Base-by-base conservation (phyloP, 2,888 invertebrate genomes). In the Drepanosiphum platanoidis region DNA sequence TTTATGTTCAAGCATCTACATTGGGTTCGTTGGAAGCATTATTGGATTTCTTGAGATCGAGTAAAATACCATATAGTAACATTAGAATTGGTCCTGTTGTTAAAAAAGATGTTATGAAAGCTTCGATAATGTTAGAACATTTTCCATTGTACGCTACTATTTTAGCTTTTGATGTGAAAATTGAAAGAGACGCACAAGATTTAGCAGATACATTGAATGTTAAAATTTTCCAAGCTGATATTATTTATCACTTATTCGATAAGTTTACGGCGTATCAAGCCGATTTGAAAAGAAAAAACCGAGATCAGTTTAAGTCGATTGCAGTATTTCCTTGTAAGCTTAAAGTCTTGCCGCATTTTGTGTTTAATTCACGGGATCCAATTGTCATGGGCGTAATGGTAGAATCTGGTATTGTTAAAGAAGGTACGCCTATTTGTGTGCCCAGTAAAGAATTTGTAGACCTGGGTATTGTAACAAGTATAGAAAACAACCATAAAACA, bases 1-100 rank as follows among this genome's bases (percentile, higher is more conserved):
- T 99, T 70, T 98, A 97, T 90, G 99, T 99, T n/a, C 99, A 99
- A 89, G 99, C 99, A 0, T 99, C 98, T 1, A 99, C 99, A n/a
- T 92, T 99, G 9, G 99, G 99, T 11, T 99, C 99, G 0, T 91
- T 99, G 15, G 99, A 99, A 90, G 99, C 99, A 0, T 91, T 99
- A 84, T 91, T 98, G 8, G 97, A 98, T 90, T 99, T 98, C 91
- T 92, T 99, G 82, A 93, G 93, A 88, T 93, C 94, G 82, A 97
- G 97, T 87, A 96, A 96, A 91, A 98, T 98, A 90, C 98, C 98
- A 89, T 98, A 98, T 90, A 95, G 97, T 72, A 97, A 97, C 86
- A 98, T 99, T 89, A 95, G 98, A 89, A 99, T 99, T 91, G 99
- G 99, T 22, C 99, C 99, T 46, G 98, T 99, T 83, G 99, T 99